A percentile compares a stretch with the other conserved stretches of the same genome.
Evolutionary conservation across 2,113 vertebrate species (phyloP).

Genomic region (Galbula dea): DNA sequence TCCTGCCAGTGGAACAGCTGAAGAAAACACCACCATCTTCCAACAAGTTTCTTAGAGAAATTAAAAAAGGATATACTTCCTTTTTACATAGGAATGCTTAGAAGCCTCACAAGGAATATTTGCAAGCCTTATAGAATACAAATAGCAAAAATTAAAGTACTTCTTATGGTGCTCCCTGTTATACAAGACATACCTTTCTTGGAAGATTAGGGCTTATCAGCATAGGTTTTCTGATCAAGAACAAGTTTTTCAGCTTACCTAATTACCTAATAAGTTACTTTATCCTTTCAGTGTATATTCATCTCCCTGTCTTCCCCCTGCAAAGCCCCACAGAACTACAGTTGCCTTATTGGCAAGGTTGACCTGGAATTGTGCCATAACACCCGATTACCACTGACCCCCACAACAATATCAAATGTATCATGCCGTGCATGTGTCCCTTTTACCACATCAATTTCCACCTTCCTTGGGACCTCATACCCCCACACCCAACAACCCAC

Average conservation of each 20-base stretch:
- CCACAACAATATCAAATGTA: accelerated
- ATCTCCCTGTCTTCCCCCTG: neutral
- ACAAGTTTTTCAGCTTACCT: neutral
- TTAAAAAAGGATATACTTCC: neutral
- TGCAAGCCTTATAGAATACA: neutral
- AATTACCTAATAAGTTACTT: neutral
- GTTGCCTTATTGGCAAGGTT: neutral
- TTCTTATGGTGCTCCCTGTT: conserved; percentile 4
- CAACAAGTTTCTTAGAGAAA: neutral
- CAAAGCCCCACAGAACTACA: neutral
- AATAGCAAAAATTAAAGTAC: conserved; percentile 21
- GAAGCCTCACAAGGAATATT: neutral
- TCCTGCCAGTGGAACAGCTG: neutral
- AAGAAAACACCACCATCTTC: neutral
- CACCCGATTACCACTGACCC: neutral
- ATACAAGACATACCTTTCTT: conserved; percentile 23
- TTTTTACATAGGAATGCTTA: neutral
- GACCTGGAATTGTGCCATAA: neutral
- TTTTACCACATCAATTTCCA: neutral
- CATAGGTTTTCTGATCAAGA: neutral
- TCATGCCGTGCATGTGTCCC: accelerated
- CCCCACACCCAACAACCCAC: neutral
- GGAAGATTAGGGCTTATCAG: neutral
- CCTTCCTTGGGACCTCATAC: neutral
- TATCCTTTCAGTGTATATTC: neutral